phyloP scores from a whole-genome alignment of 2,888 invertebrate genomes.

The Toxonevra muliebris region DNA sequence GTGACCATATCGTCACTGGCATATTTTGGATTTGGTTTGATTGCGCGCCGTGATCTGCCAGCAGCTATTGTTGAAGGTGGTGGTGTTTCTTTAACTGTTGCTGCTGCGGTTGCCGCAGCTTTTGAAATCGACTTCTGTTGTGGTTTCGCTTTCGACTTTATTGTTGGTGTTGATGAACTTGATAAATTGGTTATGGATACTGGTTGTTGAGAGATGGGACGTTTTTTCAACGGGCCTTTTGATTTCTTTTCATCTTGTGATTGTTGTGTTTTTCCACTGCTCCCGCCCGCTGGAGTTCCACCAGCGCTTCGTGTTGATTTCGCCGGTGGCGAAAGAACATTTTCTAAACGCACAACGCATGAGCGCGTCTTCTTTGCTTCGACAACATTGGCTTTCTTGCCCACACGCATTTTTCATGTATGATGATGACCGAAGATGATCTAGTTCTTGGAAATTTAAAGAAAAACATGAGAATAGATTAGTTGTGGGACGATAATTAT shows the following conservation, averaged over 20 bases:
- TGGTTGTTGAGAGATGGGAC: slow-evolving; percentile 24
- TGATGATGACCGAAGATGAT: no score
- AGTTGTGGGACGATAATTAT: no score
- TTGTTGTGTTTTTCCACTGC: background rate
- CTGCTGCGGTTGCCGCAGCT: background rate
- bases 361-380: slow-evolving; percentile 56
- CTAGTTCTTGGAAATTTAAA: no score
- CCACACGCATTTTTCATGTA: slow-evolving; percentile 56
- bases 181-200: background rate
- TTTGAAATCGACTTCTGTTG: background rate
- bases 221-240: slow-evolving; percentile 41
- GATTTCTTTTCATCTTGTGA: slow-evolving; percentile 35
- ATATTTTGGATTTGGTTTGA: slow-evolving; percentile 65
- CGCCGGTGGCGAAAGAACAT: slow-evolving; percentile 43
- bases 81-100: slow-evolving; percentile 37
- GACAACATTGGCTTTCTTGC: slow-evolving; percentile 50
- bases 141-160: background rate
- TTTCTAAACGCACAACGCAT: slow-evolving; percentile 61
- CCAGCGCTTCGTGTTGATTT: slow-evolving; percentile 17
- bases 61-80: slow-evolving; percentile 56
- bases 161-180: background rate
- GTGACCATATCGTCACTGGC: slow-evolving; percentile 61
- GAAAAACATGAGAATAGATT: no score
- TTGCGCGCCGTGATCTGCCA: slow-evolving; percentile 61
- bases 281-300: slow-evolving; percentile 12